Evolutionary conservation across 2,797 vertebrate genomes (phyloP).

Genomic region (Muraenolepis orangiensis): DNA sequence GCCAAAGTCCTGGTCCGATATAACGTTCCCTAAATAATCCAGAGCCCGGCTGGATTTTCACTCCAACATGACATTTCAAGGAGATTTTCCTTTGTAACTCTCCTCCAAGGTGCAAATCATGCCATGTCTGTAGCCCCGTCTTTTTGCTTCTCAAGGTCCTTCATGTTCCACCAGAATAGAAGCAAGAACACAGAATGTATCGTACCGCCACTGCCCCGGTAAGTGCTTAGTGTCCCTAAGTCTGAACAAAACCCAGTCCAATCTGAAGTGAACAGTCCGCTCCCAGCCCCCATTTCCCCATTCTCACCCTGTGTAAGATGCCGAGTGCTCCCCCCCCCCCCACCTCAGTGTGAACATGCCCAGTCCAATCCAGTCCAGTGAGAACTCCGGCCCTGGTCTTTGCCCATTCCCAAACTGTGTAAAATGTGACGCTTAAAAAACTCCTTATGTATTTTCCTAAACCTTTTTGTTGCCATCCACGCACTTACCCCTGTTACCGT

Average conservation of each 20-base stretch:
- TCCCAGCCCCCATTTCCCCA: conserved; percentile 38
- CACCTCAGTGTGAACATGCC: conserved; percentile 29
- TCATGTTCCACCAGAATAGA: conserved; percentile 72
- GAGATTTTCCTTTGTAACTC: conserved; percentile 44
- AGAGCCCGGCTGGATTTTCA: conserved; percentile 22
- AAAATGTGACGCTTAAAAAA: conserved; percentile 5
- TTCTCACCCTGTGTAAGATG: background rate
- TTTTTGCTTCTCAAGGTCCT: conserved; percentile 75
- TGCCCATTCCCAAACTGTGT: conserved; percentile 26
- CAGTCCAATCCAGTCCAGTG: conserved; percentile 53
- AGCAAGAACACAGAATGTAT: conserved; percentile 74
- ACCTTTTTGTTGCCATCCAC: conserved; percentile 31
- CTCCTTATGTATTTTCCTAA: conserved; percentile 44
- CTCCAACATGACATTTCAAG: conserved; percentile 26
- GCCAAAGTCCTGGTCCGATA: conserved; percentile 29
- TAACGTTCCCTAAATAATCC: conserved; percentile 40
- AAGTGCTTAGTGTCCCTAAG: conserved; percentile 69
- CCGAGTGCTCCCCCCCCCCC: background rate
- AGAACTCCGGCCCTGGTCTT: conserved; percentile 17
- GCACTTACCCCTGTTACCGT: background rate
- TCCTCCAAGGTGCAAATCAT: conserved; percentile 39
- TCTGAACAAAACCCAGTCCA: no score
- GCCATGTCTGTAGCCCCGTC: conserved; percentile 67
- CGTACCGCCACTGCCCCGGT: conserved; percentile 74
- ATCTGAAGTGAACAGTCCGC: background rate